These are phyloP conservation scores for Melinopterus prodromus DNA, from an alignment of 2,888 invertebrate species.

Conservation along the genomic window DNA sequence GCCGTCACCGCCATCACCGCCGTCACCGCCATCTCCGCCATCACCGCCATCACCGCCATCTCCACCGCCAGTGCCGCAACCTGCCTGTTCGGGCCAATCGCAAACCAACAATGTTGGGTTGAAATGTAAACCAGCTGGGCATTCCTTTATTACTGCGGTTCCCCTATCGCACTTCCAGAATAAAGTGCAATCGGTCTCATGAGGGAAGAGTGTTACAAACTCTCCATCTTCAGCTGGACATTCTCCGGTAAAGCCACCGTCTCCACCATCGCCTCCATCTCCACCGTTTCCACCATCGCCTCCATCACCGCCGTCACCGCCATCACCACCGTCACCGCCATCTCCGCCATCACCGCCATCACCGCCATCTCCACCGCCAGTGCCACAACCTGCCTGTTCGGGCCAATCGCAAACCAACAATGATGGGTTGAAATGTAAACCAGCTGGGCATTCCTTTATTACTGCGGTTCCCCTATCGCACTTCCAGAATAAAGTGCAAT, in stretches of 20 bases:
- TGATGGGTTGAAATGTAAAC: constrained; percentile 32
- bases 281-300: constrained; percentile 7
- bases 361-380: neutral
- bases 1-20: constrained; percentile 8
- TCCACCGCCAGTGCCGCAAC: constrained; percentile 6
- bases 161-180: constrained; percentile 39
- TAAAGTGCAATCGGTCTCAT: constrained; percentile 34
- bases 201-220: constrained; percentile 30
- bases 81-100: constrained; percentile 36
- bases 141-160: constrained; percentile 21
- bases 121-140: constrained; percentile 34
- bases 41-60: neutral
- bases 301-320: neutral
- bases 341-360: neutral
- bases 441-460: constrained; percentile 27
- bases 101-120: constrained; percentile 34
- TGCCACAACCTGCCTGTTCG: constrained; percentile 26
- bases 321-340: neutral
- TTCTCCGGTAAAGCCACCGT: constrained; percentile 6
- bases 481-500: constrained; percentile 37
- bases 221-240: constrained; percentile 28
- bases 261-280: neutral
- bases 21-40: neutral
- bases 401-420: constrained; percentile 36
- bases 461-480: constrained; percentile 33